Percentiles rank a stretch among this genome's conserved stretches.
Conservation (phyloP, 2,888 invertebrate species). For the Amiota mariae region DNA sequence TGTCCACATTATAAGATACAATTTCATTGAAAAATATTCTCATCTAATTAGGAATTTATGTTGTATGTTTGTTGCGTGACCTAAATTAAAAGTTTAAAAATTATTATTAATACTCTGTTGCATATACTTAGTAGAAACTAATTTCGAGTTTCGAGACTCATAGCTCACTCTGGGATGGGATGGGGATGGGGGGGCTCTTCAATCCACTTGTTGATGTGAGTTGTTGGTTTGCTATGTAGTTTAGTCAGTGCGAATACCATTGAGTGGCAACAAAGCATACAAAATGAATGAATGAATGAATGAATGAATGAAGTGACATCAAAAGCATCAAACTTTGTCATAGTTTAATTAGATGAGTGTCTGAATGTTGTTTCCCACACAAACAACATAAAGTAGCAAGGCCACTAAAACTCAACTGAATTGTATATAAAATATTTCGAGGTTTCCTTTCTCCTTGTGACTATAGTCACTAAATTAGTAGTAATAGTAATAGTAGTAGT, state of each 20-base stretch:
- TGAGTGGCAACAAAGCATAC: neutral
- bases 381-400: no score
- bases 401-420: neutral
- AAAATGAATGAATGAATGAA: no score
- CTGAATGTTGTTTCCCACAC: constrained; percentile 17
- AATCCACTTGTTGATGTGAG: neutral
- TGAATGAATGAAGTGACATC: neutral
- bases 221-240: neutral
- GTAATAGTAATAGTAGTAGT: no score
- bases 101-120: no score
- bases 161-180: constrained; percentile 2
- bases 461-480: no score
- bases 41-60: constrained; percentile 38
- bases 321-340: constrained; percentile 3
- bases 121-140: no score
- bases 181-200: no score
- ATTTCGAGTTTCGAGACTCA: neutral
- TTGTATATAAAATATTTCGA: neutral
- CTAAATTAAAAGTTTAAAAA: neutral
- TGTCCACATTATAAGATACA: constrained; percentile 33
- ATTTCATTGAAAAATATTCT: constrained; percentile 28
- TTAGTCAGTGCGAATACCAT: neutral
- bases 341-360: constrained; percentile 14
- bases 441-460: no score
- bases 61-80: neutral